These are phyloP conservation scores for Pantherophis alleghaniensis DNA, from an alignment of 2,797 vertebrate genomes.

Conservation along the genomic window DNA sequence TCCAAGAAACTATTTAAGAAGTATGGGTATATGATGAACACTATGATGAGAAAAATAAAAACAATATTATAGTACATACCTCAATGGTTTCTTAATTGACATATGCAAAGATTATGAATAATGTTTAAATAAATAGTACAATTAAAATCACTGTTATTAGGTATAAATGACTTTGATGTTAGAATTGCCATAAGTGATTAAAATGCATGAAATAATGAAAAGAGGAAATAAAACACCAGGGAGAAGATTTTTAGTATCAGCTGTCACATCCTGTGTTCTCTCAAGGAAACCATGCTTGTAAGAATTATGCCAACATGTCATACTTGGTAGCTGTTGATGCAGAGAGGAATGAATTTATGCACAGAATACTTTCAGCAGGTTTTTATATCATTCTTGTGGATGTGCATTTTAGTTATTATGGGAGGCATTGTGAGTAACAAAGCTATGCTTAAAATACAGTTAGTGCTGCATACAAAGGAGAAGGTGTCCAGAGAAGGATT, in stretches of 20 bases:
- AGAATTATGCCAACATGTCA: constrained; percentile 20
- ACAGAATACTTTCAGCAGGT: neutral
- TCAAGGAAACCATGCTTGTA: constrained; percentile 2
- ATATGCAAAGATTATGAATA: neutral
- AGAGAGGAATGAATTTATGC: constrained; percentile 11
- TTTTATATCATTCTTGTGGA: neutral
- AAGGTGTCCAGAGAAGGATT: neutral
- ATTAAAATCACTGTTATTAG: neutral
- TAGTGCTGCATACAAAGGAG: neutral
- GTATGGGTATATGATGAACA: neutral
- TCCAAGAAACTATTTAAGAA: neutral
- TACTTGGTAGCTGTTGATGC: constrained; percentile 22
- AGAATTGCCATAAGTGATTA: constrained; percentile 3
- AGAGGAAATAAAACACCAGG: neutral
- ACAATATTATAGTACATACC: neutral
- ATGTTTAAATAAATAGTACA: neutral
- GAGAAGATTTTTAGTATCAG: constrained; percentile 9
- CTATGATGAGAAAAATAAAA: neutral
- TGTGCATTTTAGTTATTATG: neutral
- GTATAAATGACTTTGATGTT: neutral
- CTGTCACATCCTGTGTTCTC: constrained; percentile 16
- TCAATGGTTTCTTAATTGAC: neutral
- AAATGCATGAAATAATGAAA: constrained; percentile 32
- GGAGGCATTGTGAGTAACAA: neutral
- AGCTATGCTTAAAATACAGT: neutral